Conservation (phyloP, 2,888 invertebrate genomes). For the Cheilosia variabilis region DNA sequence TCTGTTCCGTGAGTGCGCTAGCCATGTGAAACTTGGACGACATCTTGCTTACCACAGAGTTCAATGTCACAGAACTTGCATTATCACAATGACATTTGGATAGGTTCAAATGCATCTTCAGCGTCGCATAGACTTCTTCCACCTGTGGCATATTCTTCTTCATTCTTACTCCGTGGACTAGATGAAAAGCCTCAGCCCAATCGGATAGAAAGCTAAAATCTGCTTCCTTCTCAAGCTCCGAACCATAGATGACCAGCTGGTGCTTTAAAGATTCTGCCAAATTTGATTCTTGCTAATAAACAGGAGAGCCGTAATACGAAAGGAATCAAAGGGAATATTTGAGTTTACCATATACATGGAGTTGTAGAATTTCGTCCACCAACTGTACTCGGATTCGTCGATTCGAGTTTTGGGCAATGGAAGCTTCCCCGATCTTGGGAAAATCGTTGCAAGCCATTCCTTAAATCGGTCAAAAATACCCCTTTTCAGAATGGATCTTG, state of each 20-base stretch:
- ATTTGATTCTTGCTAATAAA: slow-evolving; percentile 21
- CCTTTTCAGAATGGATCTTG: slow-evolving; percentile 27
- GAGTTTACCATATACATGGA: slow-evolving; percentile 80
- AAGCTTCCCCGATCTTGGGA: neutral
- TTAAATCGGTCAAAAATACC: neutral
- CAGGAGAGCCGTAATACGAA: too few relatives aligned
- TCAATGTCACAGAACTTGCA: slow-evolving; percentile 74
- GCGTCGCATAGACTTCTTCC: slow-evolving; percentile 83
- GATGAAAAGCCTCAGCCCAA: slow-evolving; percentile 86
- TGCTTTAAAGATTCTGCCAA: slow-evolving; percentile 72
- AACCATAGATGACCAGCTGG: slow-evolving; percentile 85
- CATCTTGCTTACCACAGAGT: slow-evolving; percentile 57
- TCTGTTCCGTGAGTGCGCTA: slow-evolving; percentile 70
- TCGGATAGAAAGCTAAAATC: slow-evolving; percentile 88
- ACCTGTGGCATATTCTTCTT: slow-evolving; percentile 80
- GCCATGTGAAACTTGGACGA: slow-evolving; percentile 77
- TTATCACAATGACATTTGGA: slow-evolving; percentile 78
- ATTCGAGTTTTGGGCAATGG: neutral
- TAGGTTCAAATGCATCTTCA: slow-evolving; percentile 80
- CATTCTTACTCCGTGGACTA: slow-evolving; percentile 85
- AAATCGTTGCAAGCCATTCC: neutral
- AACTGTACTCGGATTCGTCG: slow-evolving; percentile 83
- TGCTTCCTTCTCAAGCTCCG: slow-evolving; percentile 88
- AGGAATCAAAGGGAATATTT: too few relatives aligned
- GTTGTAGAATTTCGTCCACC: slow-evolving; percentile 86